Base-by-base conservation (phyloP, 2,888 invertebrate genomes). In the Aspidiotus rigidus region DNA sequence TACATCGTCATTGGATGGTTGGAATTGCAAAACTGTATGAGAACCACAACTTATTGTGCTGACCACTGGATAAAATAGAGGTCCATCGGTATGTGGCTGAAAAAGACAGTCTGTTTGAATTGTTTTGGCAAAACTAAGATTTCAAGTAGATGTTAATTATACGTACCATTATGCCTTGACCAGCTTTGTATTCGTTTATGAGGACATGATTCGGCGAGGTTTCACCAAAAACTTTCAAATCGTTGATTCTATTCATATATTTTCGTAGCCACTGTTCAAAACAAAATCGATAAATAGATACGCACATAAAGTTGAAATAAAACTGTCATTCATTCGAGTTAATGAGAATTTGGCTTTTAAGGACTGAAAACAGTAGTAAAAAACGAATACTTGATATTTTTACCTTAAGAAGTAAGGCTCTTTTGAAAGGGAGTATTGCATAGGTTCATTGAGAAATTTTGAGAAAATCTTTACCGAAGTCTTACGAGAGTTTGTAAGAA, bases 11-110 rank as follows among this genome's bases (percentile, higher is more conserved):
- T 64, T 71, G 69, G 17, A 57, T 7, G 70, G 41, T 72, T 86
- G 84, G 78, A 97, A 94, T 77, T 93, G 89, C 59, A 99, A 81
- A n/a, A 96, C 78, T 11, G 90, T 89, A 77, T 95, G 91, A 0
- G 94, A 92, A 0, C 95, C 94, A 74, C 94, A 86, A 62, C 88
- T 91, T 71, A 99, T 87, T 0, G 98, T 99, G 16, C 93, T 88
- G 69, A 99, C 90, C 13, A 88, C 88, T 0, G 97, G 96, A 78
- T 87, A 86, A 78, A 96, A 99, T 15, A 98, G 80, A 0, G 93
- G 90, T 0, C 99, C 99, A 80, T 99, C 99, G 39, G 90, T 86
- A 80, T 99, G 98, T 2, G 97, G 90, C 86, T 85, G 75, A 10
- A 77, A 76, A 57, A 9, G 56, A 69, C 11, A 39, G 39, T 57